Conservation (phyloP, 2,888 invertebrate genomes). For the Laspeyria flexula region DNA sequence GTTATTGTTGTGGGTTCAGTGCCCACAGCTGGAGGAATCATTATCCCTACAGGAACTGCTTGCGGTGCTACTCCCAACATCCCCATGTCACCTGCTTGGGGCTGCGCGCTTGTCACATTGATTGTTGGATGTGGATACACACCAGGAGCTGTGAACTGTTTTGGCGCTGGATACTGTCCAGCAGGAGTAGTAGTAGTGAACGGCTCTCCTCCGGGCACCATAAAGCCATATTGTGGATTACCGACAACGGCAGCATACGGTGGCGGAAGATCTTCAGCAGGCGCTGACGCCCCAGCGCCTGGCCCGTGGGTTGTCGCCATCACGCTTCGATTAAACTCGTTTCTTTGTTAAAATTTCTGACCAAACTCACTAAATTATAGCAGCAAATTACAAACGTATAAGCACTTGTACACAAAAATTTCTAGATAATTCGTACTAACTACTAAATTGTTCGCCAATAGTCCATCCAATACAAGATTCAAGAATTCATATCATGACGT, state of each 20-base stretch:
- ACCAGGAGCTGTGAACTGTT: constrained; percentile 73
- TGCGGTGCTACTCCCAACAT: constrained; percentile 50
- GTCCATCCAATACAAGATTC: constrained; percentile 26
- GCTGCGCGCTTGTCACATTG: constrained; percentile 61
- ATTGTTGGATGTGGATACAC: constrained; percentile 75
- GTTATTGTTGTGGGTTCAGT: constrained; percentile 78
- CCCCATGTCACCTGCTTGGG: constrained; percentile 55
- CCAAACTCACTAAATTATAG: background rate
- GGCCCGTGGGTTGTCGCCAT: constrained; percentile 67
- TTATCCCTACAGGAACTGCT: constrained; percentile 67
- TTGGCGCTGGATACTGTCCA: constrained; percentile 58
- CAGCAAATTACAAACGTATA: constrained; percentile 1
- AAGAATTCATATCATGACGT: constrained; percentile 41
- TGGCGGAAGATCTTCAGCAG: constrained; percentile 75
- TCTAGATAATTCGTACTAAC: constrained; percentile 20
- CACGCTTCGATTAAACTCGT: constrained; percentile 8
- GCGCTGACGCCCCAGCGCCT: constrained; percentile 56
- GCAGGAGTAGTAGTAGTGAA: constrained; percentile 24
- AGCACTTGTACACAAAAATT: constrained; percentile 26
- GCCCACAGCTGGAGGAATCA: constrained; percentile 74
- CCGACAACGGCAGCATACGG: constrained; percentile 79
- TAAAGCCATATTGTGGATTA: constrained; percentile 75
- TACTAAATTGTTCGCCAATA: constrained; percentile 19
- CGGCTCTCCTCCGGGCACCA: constrained; percentile 45
- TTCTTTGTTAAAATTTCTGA: background rate